Evolutionary conservation across 2,888 invertebrate species (phyloP), one percentile per base, ranked within the genome.

Genomic region (Himalopsyche japonica): DNA sequence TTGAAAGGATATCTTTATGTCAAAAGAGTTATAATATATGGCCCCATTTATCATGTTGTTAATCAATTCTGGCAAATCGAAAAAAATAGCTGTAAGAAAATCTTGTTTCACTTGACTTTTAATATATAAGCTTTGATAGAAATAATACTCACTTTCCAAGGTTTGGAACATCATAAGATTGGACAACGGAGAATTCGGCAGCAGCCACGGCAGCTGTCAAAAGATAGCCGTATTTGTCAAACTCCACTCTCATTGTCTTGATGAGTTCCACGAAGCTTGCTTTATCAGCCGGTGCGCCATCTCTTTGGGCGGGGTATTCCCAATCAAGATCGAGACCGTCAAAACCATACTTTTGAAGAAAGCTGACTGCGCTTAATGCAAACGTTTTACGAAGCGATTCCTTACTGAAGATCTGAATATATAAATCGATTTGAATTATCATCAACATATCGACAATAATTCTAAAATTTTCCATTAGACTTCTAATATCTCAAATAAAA

Each of bases 251-350:
- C 30, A 94, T 87, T 88, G 93, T 93, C 86, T 89, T 88, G 8
- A 93, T 84, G 6, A 93, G 88, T 0, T 79, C 64, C 4, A 89
- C 88, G 86, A 89, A 93, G 86, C 92, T 92, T 48, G 32, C 49
- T n/a, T 80, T 77, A 81, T 92, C 92, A 0, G 82, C 85, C 0
- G 87, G 81, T 1, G 83, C 86, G 30, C 91, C 93, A 47, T 92
- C 92, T 80, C 93, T 88, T 88, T 92, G 91, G n/a, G 89, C 91
- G 0, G 94, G 94, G 88, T 93, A 94, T 87, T 94, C 93, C 94
- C 94, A 94, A 88, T 94, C 94, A 15, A 94, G 86, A 88, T 95
- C 94, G 30, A 94, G 90, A 8, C 94, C 94, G 88, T 95, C 93
- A 87, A 95, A 94, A 0, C 89, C 89, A 87, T 93, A 90, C 20